phyloP scores from a whole-genome alignment of 1,140 invertebrate species.

The Drosophila malerkotliana region DNA sequence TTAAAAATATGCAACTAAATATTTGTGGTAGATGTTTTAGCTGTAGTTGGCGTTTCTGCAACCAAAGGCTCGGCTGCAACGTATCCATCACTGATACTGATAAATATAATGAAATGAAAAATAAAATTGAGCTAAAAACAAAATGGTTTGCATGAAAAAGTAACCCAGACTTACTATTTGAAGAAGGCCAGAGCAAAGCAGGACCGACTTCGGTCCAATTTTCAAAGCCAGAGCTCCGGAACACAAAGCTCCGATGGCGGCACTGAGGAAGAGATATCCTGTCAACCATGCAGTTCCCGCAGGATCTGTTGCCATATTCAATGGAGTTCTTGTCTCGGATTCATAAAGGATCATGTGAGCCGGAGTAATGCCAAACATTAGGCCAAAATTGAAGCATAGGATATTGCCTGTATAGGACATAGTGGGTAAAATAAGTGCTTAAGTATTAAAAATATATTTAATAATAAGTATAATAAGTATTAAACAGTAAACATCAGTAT shows the following conservation, averaged over 20 bases:
- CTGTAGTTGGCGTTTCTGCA: no score
- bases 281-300: constrained; percentile 54
- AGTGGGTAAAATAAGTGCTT: not conserved
- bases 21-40: no score
- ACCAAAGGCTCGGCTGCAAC: no score
- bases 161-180: constrained; percentile 62
- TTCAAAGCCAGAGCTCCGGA: constrained; percentile 54
- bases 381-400: constrained; percentile 73
- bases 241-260: constrained; percentile 54
- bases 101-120: no score
- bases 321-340: constrained; percentile 47
- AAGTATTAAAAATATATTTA: not conserved
- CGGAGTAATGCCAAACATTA: constrained; percentile 74
- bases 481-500: not conserved
- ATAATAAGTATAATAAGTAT: not conserved
- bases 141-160: no score
- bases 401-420: constrained; percentile 51
- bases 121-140: no score
- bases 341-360: constrained; percentile 67
- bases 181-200: constrained; percentile 65
- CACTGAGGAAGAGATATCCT: constrained; percentile 65
- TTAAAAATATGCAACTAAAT: no score
- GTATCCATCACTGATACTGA: no score
- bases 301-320: constrained; percentile 46
- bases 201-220: constrained; percentile 73